Conservation (phyloP, 2,113 vertebrate species). For the Colistium nudipinnis region DNA sequence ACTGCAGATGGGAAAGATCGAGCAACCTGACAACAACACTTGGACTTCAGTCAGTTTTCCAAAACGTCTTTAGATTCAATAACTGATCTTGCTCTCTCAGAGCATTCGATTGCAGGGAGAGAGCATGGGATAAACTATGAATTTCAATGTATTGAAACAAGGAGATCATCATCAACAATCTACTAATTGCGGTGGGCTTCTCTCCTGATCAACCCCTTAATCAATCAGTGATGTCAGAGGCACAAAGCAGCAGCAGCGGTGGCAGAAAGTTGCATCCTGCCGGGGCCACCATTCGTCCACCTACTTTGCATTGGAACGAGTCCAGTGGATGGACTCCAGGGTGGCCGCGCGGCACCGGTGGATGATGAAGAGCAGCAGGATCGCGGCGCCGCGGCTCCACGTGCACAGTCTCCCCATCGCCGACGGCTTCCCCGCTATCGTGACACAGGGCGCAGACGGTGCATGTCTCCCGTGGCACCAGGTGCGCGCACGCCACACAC, state of each 20-base stretch:
- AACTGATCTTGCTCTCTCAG: not conserved
- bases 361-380: constrained; percentile 60
- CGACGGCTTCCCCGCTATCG: constrained; percentile 50
- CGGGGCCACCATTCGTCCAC: constrained; percentile 20
- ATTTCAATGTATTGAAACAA: too few species aligned
- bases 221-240: not conserved
- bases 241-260: too few species aligned
- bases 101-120: too few species aligned
- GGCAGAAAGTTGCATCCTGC: constrained; percentile 8
- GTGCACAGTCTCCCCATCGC: constrained; percentile 73
- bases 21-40: not conserved
- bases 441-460: constrained; percentile 31
- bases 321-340: constrained; percentile 76
- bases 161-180: too few species aligned
- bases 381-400: constrained; percentile 56
- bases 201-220: not conserved
- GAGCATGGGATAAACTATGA: too few species aligned
- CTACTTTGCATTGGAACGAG: constrained; percentile 72
- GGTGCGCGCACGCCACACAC: constrained; percentile 54
- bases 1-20: not conserved
- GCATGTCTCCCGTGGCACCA: constrained; percentile 56
- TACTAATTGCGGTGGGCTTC: too few species aligned
- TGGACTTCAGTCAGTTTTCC: not conserved
- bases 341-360: constrained; percentile 60
- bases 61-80: not conserved